phyloP scores from a whole-genome alignment of 2,797 vertebrate species.

The Anguilla obscura region DNA sequence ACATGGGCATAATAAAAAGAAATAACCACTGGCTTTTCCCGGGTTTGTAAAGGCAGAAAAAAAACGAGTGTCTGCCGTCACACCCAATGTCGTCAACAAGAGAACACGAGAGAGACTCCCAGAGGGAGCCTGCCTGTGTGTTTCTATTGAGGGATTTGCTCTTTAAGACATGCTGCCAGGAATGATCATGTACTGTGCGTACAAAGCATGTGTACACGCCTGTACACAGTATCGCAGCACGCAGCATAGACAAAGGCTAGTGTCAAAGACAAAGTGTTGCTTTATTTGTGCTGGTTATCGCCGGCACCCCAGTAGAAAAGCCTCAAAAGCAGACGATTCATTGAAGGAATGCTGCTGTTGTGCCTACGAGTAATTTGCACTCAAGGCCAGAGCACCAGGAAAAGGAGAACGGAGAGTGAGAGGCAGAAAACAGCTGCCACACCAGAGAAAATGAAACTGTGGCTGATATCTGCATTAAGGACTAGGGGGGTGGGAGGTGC shows the following conservation, averaged over 20 bases:
- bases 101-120: not conserved
- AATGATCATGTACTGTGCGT: not conserved
- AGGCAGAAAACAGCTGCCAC: not conserved
- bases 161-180: not conserved
- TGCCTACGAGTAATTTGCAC: not conserved
- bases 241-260: not conserved
- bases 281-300: not conserved
- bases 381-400: not conserved
- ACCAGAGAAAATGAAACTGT: not conserved
- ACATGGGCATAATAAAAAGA: not conserved
- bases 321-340: not conserved
- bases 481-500: not conserved
- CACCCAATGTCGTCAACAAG: not conserved
- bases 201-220: not conserved
- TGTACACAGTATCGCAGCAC: not conserved
- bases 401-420: not conserved
- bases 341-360: not conserved
- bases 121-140: not conserved
- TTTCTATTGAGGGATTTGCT: not conserved
- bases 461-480: not conserved
- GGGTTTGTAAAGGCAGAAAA: not conserved
- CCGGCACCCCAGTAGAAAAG: not conserved
- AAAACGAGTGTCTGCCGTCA: not conserved
- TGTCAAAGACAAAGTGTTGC: not conserved
- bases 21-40: not conserved